A percentile compares a stretch with the other conserved stretches of the same genome.
These are phyloP conservation scores for Thalassaphorura encarpata DNA, from an alignment of 1,140 invertebrate genomes.

Conservation along the genomic window DNA sequence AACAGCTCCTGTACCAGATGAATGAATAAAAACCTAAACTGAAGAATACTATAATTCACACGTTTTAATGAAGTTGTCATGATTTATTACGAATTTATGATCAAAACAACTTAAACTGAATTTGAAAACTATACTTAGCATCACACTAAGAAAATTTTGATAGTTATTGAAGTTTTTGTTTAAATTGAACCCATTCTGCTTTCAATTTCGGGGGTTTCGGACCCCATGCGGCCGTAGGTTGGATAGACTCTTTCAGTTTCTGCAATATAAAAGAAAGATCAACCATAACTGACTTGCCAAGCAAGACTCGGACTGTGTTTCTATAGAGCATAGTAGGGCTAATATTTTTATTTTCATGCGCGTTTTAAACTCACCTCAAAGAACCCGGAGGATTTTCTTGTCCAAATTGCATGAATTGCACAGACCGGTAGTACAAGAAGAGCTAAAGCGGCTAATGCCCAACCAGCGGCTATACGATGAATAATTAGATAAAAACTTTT, in stretches of 20 bases:
- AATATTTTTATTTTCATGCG: no score
- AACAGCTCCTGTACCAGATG: no score
- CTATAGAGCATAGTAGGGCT: no score
- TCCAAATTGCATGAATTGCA: conserved; percentile 36
- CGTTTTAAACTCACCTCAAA: conserved; percentile 10
- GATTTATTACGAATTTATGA: no score
- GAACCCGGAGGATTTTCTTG: conserved; percentile 24
- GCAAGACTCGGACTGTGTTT: not conserved
- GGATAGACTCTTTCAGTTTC: conserved; percentile 44
- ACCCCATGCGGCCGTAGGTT: conserved; percentile 48
- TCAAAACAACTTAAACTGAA: no score
- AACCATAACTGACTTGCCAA: not conserved
- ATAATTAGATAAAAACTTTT: not conserved
- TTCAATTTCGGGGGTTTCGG: conserved; percentile 43
- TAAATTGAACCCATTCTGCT: conserved; percentile 47
- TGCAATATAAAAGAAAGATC: not conserved
- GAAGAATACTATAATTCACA: no score
- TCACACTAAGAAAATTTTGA: no score
- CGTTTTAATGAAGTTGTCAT: no score
- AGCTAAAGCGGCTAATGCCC: conserved; percentile 47
- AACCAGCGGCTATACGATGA: conserved; percentile 37
- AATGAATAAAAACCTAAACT: no score
- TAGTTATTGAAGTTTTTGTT: no score
- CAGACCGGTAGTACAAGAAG: conserved; percentile 49
- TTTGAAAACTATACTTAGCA: no score